Evolutionary conservation across 2,888 invertebrate genomes (phyloP).

Genomic region (Protonemura montana): DNA sequence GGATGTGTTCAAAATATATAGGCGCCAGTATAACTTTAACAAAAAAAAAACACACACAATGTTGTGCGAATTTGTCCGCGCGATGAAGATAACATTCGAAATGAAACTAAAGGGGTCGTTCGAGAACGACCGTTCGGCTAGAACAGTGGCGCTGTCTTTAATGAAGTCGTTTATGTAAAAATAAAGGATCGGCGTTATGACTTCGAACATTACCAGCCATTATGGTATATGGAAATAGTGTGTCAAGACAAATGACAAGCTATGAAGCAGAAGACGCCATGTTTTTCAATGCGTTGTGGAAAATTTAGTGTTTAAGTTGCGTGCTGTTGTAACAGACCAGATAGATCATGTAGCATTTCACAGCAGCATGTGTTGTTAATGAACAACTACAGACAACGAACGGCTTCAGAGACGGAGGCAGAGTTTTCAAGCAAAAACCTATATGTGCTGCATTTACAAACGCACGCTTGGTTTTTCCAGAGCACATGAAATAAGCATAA

Average conservation of each 20-base stretch:
- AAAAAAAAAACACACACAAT: neutral
- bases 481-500: neutral
- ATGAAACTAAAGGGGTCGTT: neutral
- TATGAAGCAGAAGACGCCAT: neutral
- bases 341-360: neutral
- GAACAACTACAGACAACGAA: too few species aligned
- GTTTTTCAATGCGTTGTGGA: neutral
- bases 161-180: neutral
- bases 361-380: too few species aligned
- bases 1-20: constrained; percentile 19
- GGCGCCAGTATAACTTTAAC: neutral
- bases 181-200: neutral
- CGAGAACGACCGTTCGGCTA: neutral
- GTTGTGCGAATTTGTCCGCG: constrained; percentile 20
- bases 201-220: neutral
- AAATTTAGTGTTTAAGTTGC: neutral
- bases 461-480: neutral
- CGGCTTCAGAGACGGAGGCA: neutral
- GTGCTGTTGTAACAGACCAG: neutral
- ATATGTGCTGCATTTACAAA: neutral
- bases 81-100: neutral
- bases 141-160: neutral
- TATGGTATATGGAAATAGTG: neutral
- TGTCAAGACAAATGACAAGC: neutral
- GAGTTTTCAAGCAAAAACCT: neutral